Conservation (phyloP, 1,140 invertebrate genomes). For the Maconellicoccus hirsutus region DNA sequence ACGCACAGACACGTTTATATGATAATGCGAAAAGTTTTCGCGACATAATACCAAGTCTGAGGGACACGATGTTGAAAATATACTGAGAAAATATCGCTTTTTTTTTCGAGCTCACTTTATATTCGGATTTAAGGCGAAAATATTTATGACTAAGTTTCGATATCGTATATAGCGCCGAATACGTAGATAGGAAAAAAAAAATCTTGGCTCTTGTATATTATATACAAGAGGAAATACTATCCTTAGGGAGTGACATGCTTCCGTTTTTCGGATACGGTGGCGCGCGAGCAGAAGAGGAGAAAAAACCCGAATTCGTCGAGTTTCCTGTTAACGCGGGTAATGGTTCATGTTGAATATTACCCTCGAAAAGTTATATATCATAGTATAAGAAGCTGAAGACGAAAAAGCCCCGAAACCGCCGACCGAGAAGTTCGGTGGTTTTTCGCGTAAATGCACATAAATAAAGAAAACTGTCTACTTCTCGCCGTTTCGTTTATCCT, state of each 20-base stretch:
- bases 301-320: background rate
- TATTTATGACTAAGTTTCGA: conserved; percentile 9
- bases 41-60: background rate
- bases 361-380: background rate
- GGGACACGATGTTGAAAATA: background rate
- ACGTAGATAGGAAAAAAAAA: background rate
- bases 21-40: background rate
- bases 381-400: background rate
- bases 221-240: background rate
- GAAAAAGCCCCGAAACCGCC: background rate
- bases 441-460: conserved; percentile 8
- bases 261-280: background rate
- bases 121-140: conserved; percentile 4
- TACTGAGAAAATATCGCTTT: background rate
- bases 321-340: background rate
- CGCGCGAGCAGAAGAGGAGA: background rate
- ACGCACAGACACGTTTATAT: conserved; percentile 2
- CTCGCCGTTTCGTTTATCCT: background rate
- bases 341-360: background rate
- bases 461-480: background rate
- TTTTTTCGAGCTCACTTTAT: background rate
- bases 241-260: conserved; percentile 2
- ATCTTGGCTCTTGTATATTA: background rate
- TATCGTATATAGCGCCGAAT: background rate
- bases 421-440: conserved; percentile 1